Evolutionary conservation across 2,113 vertebrate genomes (phyloP), one percentile per base, ranked within the genome.

Genomic region (Phylloscopus trochilus): DNA sequence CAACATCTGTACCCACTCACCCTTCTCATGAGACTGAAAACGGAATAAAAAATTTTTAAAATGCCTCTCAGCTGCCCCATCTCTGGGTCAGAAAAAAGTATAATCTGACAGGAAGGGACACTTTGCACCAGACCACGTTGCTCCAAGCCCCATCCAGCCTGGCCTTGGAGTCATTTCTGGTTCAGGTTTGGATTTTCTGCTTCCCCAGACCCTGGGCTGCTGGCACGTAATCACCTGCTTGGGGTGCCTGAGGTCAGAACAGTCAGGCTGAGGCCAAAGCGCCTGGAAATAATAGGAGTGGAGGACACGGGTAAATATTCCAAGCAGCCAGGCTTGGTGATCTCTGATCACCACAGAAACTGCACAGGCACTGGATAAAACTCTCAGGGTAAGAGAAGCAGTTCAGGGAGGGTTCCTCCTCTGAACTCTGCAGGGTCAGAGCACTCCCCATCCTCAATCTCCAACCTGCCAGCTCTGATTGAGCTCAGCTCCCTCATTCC

Each of bases 121-220:
- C 3, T 56, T 66, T 30, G 37, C 37, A n/a, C 26, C 30, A 28
- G 31, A 19, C 2, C 79, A 28, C 26, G 10, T 1, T n/a, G 43
- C 51, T 58, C 49, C 41, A 35, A 69, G 9, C 60, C 33, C 13
- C 0, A 0, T 24, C 69, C 41, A 43, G 0, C 22, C 15, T 64
- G 72, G 27, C 33, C 37, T 78, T 39, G 44, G 44, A 39, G 33
- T 11, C 1, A 23, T 15, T 37, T 85, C 41, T 31, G 14, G 53
- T 7, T 51, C 60, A 22, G 33, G 16, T 49, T 11, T 22, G 64
- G 44, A 46, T 84, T 68, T 89, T 68, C 23, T 47, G 12, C 26
- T 55, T 51, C 28, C 33, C 20, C 27, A 41, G 21, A 16, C 19
- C 27, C 43, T 51, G 21, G n/a, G 60, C 49, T 51, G 55, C 31